Conservation (phyloP, 2,113 vertebrate species). For the Chaetops frenatus region DNA sequence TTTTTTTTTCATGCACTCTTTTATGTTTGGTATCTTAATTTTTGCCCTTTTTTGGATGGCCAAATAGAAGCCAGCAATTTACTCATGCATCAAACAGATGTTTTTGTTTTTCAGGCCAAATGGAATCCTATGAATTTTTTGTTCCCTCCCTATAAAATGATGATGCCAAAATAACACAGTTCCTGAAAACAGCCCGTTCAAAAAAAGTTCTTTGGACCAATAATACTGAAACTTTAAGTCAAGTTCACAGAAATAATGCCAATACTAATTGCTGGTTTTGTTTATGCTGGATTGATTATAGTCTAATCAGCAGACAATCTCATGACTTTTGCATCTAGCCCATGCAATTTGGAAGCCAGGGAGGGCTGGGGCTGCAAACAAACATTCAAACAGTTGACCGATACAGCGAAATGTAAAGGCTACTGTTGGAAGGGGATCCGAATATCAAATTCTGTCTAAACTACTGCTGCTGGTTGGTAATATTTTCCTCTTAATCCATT, state of each 20-base stretch:
- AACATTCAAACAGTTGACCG: constrained; percentile 25
- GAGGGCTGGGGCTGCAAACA: constrained; percentile 6
- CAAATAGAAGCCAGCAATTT: constrained; percentile 60
- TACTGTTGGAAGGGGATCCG: not conserved
- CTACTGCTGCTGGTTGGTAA: not conserved
- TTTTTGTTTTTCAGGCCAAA: constrained; percentile 71
- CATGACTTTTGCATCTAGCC: constrained; percentile 65
- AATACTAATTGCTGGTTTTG: constrained; percentile 71
- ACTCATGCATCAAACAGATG: constrained; percentile 68
- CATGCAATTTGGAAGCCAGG: constrained; percentile 52
- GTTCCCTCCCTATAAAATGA: constrained; percentile 56
- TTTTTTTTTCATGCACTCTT: constrained; percentile 57
- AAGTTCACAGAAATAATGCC: constrained; percentile 54
- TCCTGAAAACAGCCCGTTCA: constrained; percentile 26
- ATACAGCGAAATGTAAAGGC: not conserved
- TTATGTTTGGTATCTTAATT: constrained; percentile 59
- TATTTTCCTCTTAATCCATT: not conserved
- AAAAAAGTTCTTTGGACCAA: constrained; percentile 43
- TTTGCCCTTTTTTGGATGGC: constrained; percentile 62
- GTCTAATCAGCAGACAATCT: constrained; percentile 62
- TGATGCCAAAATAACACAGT: constrained; percentile 54
- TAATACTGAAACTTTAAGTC: constrained; percentile 47
- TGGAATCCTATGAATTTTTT: constrained; percentile 65
- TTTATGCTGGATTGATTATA: constrained; percentile 69
- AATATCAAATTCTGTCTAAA: not conserved